phyloP scores from a whole-genome alignment of 2,113 vertebrate genomes.

The Arvicanthis niloticus region DNA sequence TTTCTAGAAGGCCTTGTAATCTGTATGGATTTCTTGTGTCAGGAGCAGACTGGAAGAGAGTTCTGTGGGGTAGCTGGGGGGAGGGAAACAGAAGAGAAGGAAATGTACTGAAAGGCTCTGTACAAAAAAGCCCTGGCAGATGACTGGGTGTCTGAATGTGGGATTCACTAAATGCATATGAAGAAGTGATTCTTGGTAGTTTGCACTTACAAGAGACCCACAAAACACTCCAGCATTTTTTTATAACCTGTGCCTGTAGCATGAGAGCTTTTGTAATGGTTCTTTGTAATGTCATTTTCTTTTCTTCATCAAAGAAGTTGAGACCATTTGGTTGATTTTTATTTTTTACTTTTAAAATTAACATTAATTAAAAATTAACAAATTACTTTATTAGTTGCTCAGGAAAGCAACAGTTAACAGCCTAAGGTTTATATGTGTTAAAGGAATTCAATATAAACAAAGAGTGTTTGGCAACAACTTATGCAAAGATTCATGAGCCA shows the following conservation, averaged over 20 bases:
- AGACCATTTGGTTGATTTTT: neutral
- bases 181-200: neutral
- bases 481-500: neutral
- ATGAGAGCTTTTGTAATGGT: neutral
- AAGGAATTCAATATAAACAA: conserved; percentile 17
- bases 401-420: neutral
- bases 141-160: neutral
- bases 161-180: neutral
- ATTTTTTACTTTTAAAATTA: neutral
- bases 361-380: no score
- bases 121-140: neutral
- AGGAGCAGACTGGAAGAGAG: neutral
- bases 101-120: neutral
- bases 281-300: conserved; percentile 17
- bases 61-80: neutral
- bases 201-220: neutral
- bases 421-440: neutral
- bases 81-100: neutral
- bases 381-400: neutral
- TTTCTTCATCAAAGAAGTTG: conserved; percentile 25
- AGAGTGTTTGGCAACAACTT: neutral
- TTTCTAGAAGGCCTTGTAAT: conserved; percentile 7
- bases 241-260: neutral
- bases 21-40: neutral
- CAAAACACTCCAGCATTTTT: neutral